phyloP scores from a whole-genome alignment of 2,888 invertebrate genomes.

The Nysson spinosus region DNA sequence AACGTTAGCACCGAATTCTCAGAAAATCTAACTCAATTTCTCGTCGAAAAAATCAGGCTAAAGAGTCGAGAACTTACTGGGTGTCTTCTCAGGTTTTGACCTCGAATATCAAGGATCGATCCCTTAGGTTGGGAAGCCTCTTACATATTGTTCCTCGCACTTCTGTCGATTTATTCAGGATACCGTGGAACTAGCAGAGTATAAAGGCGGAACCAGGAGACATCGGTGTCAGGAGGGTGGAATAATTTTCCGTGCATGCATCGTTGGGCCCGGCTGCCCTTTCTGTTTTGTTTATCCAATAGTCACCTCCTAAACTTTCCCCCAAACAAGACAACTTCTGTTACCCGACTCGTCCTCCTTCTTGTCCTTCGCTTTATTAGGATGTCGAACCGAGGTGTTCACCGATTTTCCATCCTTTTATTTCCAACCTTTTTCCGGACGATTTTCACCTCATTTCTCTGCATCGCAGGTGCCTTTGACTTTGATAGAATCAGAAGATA shows the following conservation, averaged over 20 bases:
- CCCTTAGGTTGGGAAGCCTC: slow-evolving; percentile 1
- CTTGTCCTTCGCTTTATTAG: slow-evolving; percentile 37
- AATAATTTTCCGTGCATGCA: slow-evolving; percentile 30
- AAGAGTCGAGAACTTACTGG: background rate
- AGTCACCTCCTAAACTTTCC: slow-evolving; percentile 30
- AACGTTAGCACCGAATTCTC: too few species aligned
- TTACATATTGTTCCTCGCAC: slow-evolving; percentile 15
- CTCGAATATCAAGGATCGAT: slow-evolving; percentile 25
- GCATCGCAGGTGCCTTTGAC: too few species aligned
- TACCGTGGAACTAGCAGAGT: slow-evolving; percentile 2
- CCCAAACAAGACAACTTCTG: slow-evolving; percentile 22
- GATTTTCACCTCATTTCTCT: too few species aligned
- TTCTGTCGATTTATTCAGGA: slow-evolving; percentile 36
- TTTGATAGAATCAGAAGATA: too few species aligned
- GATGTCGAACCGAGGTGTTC: slow-evolving; percentile 3
- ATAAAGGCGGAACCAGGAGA: background rate
- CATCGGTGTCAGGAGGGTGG: slow-evolving; percentile 19
- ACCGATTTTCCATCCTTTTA: slow-evolving; percentile 5
- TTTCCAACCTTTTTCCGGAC: background rate
- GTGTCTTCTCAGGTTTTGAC: slow-evolving; percentile 24
- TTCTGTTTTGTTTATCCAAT: slow-evolving; percentile 34
- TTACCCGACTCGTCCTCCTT: slow-evolving; percentile 21
- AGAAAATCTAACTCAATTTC: too few species aligned
- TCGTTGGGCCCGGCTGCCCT: slow-evolving; percentile 6
- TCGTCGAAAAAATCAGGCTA: too few species aligned